Evolutionary conservation across 1,140 invertebrate species (phyloP).

Genomic region (Paramacrobiotus metropolitanus): DNA sequence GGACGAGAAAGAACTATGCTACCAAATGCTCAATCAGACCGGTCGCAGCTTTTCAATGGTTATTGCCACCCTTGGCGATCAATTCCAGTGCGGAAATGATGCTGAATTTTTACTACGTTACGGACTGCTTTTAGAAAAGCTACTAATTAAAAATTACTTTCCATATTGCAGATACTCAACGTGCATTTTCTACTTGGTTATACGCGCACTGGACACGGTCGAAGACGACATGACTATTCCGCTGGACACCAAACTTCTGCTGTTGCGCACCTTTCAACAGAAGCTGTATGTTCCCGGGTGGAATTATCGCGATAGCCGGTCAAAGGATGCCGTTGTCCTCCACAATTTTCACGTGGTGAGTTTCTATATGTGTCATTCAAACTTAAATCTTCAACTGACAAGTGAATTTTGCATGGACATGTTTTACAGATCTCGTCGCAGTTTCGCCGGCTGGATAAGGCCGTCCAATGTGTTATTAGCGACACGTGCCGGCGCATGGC

Average conservation of each 20-base stretch:
- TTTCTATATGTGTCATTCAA: too few relatives aligned
- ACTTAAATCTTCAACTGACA: too few relatives aligned
- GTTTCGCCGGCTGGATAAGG: constrained; percentile 13
- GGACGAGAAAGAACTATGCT: too few relatives aligned
- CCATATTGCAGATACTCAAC: constrained; percentile 17
- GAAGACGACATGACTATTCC: constrained; percentile 21
- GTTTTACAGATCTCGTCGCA: constrained; percentile 16
- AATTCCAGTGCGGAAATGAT: too few relatives aligned
- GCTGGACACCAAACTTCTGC: constrained; percentile 14
- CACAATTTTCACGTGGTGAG: constrained; percentile 18
- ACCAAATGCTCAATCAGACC: too few relatives aligned
- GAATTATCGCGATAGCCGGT: constrained; percentile 16
- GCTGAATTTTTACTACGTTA: too few relatives aligned
- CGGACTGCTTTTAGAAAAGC: too few relatives aligned
- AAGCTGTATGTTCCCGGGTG: constrained; percentile 16
- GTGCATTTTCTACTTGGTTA: constrained; percentile 20
- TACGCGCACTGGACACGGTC: constrained; percentile 20
- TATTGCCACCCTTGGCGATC: too few relatives aligned
- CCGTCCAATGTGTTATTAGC: constrained; percentile 16
- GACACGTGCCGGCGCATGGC: constrained; percentile 18
- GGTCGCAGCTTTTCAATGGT: too few relatives aligned
- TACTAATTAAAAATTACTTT: too few relatives aligned
- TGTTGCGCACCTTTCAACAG: constrained; percentile 17
- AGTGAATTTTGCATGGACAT: too few relatives aligned
- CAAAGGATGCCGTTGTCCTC: constrained; percentile 18